Evolutionary conservation across 2,888 invertebrate species (phyloP), one percentile per base, ranked within the genome.

Genomic region (Erynnis tages): DNA sequence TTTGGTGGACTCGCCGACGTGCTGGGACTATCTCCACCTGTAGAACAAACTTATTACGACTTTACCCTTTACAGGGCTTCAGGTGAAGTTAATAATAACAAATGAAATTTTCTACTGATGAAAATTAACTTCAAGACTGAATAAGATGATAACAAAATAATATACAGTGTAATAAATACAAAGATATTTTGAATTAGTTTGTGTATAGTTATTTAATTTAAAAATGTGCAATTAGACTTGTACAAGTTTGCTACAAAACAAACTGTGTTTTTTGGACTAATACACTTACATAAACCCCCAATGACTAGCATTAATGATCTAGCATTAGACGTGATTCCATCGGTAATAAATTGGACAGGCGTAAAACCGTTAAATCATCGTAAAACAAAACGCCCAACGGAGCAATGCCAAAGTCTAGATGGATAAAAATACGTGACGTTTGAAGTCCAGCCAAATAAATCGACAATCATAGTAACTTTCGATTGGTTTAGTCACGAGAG

Each of bases 21-120:
- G 44, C 82, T 79, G 40, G 86, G 69, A 57, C 67, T 71, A 40
- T 87, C 88, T 49, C 75, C 85, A 85, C 88, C 88, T 89, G 84
- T 56, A 68, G 55, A 50, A 41, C 13, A 43, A 19, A 43, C 17
- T 35, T 13, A 35, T 43, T 50, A 50, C 43, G 49, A 43, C 35
- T 41, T 27, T 7, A 35, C 50, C 50, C 50, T 10, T 43, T 17
- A 4, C 13, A 5, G 43, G 48, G 14, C 30, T 30, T 4, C 7
- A 23, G n/a, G n/a, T n/a, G n/a, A n/a, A n/a, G n/a, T n/a, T n/a
- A n/a, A n/a, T n/a, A n/a, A n/a, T n/a, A n/a, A n/a, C n/a, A n/a
- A n/a, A n/a, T n/a, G n/a, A n/a, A n/a, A n/a, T n/a, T n/a, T n/a
- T n/a, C n/a, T n/a, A n/a, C n/a, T n/a, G n/a, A n/a, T n/a, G n/a